phyloP scores from a whole-genome alignment of 2,113 vertebrate species.

The Phalacrocorax aristotelis region DNA sequence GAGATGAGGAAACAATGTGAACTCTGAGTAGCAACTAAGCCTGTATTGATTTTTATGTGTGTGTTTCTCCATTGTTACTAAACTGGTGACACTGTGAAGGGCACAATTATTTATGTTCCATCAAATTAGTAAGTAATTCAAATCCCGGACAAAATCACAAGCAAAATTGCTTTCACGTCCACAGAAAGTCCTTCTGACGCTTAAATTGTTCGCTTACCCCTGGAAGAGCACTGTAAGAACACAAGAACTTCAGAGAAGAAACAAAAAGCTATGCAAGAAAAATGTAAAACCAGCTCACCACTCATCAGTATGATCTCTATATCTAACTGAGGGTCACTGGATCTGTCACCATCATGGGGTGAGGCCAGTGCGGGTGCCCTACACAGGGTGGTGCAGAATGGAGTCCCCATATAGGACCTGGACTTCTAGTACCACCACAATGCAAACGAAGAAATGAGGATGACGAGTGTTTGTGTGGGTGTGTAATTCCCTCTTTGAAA shows the following conservation, averaged over 20 bases:
- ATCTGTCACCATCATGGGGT: background rate
- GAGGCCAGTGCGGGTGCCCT: background rate
- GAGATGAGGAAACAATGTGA: slow-evolving; percentile 59
- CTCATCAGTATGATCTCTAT: background rate
- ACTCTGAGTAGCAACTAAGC: slow-evolving; percentile 30
- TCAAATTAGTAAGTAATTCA: slow-evolving; percentile 70
- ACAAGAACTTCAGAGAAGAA: background rate
- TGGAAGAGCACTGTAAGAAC: background rate
- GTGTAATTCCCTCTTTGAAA: background rate
- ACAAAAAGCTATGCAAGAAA: background rate
- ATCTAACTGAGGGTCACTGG: background rate
- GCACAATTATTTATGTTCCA: slow-evolving; percentile 71
- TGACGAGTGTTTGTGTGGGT: background rate
- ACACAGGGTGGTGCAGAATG: fast-evolving
- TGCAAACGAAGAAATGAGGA: background rate
- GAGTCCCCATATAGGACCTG: background rate
- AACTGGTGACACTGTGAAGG: slow-evolving; percentile 68
- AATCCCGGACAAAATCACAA: slow-evolving; percentile 53
- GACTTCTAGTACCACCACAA: background rate
- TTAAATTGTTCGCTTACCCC: background rate
- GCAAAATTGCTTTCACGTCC: slow-evolving; percentile 38
- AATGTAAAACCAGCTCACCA: background rate
- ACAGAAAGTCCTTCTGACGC: slow-evolving; percentile 13
- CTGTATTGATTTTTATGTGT: slow-evolving; percentile 58
- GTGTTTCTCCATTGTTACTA: slow-evolving; percentile 44